These are phyloP conservation scores for Hippolais icterina DNA, from an alignment of 2,113 vertebrate species.

Conservation along the genomic window DNA sequence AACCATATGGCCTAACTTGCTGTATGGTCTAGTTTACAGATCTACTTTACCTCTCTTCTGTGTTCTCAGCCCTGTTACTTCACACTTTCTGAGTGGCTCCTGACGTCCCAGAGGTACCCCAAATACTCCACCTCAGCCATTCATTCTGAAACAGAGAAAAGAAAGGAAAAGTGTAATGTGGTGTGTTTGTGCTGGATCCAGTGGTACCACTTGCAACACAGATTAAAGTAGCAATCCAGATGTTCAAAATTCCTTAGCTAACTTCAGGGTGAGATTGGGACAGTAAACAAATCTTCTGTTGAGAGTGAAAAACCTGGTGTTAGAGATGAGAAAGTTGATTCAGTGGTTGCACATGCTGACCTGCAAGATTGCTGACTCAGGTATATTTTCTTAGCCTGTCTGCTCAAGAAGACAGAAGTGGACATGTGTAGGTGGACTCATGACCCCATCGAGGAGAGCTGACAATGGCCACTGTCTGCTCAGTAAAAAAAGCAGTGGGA, in stretches of 20 bases:
- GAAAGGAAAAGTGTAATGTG: not conserved
- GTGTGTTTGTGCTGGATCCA: not conserved
- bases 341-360: not conserved
- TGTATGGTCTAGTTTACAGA: not conserved
- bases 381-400: not conserved
- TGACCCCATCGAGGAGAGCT: not conserved
- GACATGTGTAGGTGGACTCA: not conserved
- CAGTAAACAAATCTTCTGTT: not conserved
- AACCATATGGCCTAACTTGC: not conserved
- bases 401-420: not conserved
- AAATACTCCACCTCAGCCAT: not conserved
- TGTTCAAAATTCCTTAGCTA: not conserved
- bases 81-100: not conserved
- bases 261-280: not conserved
- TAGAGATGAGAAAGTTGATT: not conserved
- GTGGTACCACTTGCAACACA: not conserved
- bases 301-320: not conserved
- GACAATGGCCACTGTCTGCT: not conserved
- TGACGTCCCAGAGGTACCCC: not conserved
- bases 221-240: not conserved
- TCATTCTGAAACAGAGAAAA: not conserved
- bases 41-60: not conserved
- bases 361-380: not conserved
- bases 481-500: not conserved
- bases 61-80: not conserved